Base-by-base conservation (phyloP, 2,888 invertebrate species). In the Acleris cristana region DNA sequence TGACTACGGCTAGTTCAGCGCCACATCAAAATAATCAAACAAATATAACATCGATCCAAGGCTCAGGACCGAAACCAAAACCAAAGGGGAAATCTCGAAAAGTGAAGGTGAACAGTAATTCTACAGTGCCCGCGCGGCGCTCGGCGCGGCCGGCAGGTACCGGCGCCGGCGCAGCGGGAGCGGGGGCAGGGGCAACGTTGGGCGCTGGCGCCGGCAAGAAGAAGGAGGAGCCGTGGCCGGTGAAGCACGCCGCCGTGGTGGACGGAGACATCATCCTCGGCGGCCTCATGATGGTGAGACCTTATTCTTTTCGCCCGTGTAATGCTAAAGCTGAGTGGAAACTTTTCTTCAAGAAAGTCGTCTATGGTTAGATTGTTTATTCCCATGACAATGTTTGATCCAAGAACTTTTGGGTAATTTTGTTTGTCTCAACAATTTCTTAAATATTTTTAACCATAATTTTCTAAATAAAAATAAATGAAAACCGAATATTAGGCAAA, bases 221-320 rank as follows among this genome's bases (percentile, higher is more conserved):
- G 61, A 49, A 67, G 72, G 52, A 70, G 69, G 56, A 76, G 79
- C 69, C 66, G 76, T 96, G 96, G 97, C 96, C 97, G 0, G 94
- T 96, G 40, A 97, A 96, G 82, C 95, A 95, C 73, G 96, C 96
- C 72, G 96, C 97, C 2, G 94, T 95, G n/a, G 94, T 97, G 8
- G 96, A 96, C 75, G 98, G 98, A 0, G 96, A 97, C 81, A 93
- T 98, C 70, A 94, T 97, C 34, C 92, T 98, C 23, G 98, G 98
- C 2, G 98, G 97, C 0, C 94, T 98, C 57, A 98, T 98, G 97
- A 98, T 98, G 98, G 97, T 90, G 70, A 71, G 78, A 14, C 6
- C 51, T 18, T 1, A 19, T 3, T n/a, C 45, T 45, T 45, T 3
- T 5, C 6, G 8, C 14, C 3, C 26, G 8, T 49, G 6, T 6